phyloP scores from a whole-genome alignment of 2,888 invertebrate genomes.

The Apoderus coryli region DNA sequence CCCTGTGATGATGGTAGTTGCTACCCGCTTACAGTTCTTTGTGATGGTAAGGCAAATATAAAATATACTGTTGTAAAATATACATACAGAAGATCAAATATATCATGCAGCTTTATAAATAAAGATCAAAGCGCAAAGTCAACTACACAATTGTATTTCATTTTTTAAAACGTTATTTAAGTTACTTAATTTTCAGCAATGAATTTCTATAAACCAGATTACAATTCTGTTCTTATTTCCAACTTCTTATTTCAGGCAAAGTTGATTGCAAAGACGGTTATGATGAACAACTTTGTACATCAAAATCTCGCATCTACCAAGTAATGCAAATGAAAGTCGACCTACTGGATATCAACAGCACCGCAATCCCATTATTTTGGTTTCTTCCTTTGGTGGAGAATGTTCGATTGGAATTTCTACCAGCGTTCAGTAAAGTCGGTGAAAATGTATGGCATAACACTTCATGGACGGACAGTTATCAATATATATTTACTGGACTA shows the following conservation, averaged over 20 bases:
- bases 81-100: no score
- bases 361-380: conserved; percentile 52
- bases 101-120: no score
- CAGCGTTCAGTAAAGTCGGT: conserved; percentile 43
- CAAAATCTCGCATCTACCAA: conserved; percentile 30
- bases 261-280: conserved; percentile 58
- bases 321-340: conserved; percentile 51
- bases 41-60: no score
- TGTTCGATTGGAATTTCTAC: conserved; percentile 46
- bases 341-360: conserved; percentile 41
- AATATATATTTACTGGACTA: conserved; percentile 45
- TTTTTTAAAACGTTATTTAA: no score
- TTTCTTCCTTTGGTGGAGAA: conserved; percentile 34
- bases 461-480: conserved; percentile 47
- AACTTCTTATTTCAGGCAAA: no score
- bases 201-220: no score
- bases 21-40: conserved; percentile 42
- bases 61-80: no score
- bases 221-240: no score
- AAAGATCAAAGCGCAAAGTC: no score
- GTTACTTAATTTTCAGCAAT: no score
- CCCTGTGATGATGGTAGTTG: conserved; percentile 46
- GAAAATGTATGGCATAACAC: conserved; percentile 42
- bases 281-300: conserved; percentile 54
- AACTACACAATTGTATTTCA: no score